Evolutionary conservation across 2,888 invertebrate genomes (phyloP), one percentile per base, ranked within the genome.

Genomic region (Ephialtes manifestator): DNA sequence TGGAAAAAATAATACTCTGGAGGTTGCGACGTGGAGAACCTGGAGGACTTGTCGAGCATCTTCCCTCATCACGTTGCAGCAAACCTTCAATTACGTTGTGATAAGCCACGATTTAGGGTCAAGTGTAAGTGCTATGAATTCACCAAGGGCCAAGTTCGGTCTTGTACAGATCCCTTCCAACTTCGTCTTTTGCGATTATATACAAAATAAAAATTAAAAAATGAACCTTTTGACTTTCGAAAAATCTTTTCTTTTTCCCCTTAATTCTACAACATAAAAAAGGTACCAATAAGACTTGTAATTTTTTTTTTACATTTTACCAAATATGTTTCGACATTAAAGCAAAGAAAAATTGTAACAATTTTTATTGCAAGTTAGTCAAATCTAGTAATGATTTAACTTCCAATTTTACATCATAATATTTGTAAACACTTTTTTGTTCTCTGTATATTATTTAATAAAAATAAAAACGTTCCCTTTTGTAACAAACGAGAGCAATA

Each of bases 61-160:
- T 67, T 53, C 28, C 60, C 24, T 81, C 72, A 48, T 79, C 60
- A 70, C 60, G 24, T 53, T 4, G n/a, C 68, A 86, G 72, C 10
- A 39, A 87, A 86, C 91, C 88, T 80, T 83, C 88, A 89, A 91
- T 91, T 91, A 91, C 86, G 81, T 87, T 89, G 88, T 90, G 85
- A 86, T 88, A 88, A 88, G 86, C 76, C 58, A 81, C 86, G 89
- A 90, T 88, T 88, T 88, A 88, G 87, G 91, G 90, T 90, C 87
- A 89, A 87, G 88, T 35, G 8, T n/a, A 35, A 63, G 20, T 63
- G 7, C 60, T 18, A 35, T 31, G 18, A 63, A 63, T 31, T 31
- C n/a, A 0, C 60, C n/a, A 31, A 60, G 31, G 60, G 31, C 15
- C 28, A 28, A 31, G 60, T 60, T n/a, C 24, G 10, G 55, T 24